Base-by-base conservation (phyloP, 92 coral and sea anemone genomes). In the Zoanthus solanderi region DNA sequence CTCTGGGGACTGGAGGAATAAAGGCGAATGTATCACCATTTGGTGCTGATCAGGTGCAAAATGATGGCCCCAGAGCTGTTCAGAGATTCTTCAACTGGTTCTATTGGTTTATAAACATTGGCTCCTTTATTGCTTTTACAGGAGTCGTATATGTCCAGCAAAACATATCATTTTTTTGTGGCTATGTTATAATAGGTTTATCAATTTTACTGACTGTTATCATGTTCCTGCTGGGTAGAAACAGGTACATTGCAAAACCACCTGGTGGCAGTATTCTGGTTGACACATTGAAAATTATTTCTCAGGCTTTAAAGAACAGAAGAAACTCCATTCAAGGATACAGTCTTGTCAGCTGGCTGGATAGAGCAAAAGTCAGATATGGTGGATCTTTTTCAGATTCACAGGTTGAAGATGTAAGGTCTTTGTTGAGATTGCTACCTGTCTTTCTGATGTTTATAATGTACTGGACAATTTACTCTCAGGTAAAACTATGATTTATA, bases 11-110 rank as follows among this genome's bases (percentile, higher is more conserved):
- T 0, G 99, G 99, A 78, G 99, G 98, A 32, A 97, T 97, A 44
- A 97, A 97, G 57, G 92, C 98, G 0, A 97, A 97, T 73, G 99
- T 97, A 2, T 94, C 99, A 3, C 98, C 99, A 0, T 97, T 97
- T 89, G 99, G 99, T 12, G 99, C 99, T 4, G 98, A 97, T 47
- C 99, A 97, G 81, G 96, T 97, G 2, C 89, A 89, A 48, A 88
- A 83, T 2, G 87, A 87, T 18, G 99, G 99, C 16, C 98, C 98
- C 7, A 90, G 88, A 6, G 98, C 97, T 5, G 92, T 95, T 63
- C 95, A 93, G 87, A 84, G 83, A 48, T 97, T 97, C 91, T 97
- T 95, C 71, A 97, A 92, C 92, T 97, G 99, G 98, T 97, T 94
- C 85, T 97, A 97, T 72, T 97, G 95, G 95, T 97, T 97, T 58